Evolutionary conservation across 2,888 invertebrate genomes (phyloP).

Genomic region (Eristalis tenax): DNA sequence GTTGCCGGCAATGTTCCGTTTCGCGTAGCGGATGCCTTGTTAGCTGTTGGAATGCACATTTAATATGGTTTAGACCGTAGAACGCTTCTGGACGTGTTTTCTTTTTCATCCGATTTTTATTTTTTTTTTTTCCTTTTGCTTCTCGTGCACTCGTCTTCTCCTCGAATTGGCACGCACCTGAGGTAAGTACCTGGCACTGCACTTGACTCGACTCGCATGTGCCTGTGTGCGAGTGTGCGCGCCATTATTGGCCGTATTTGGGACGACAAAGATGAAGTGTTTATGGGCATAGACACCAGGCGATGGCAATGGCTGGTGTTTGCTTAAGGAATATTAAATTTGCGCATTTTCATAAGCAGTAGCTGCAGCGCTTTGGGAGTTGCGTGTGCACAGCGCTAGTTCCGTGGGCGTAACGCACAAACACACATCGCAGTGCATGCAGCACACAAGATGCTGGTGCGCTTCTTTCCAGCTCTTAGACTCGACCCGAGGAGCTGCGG

Average conservation of each 20-base stretch:
- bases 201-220: slow-evolving; percentile 60
- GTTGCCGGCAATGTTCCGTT: slow-evolving; percentile 66
- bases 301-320: not conserved
- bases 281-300: slow-evolving; percentile 65
- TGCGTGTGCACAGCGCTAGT: slow-evolving; percentile 32
- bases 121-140: not conserved
- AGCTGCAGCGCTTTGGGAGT: slow-evolving; percentile 4
- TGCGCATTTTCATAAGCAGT: slow-evolving; percentile 46
- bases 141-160: slow-evolving; percentile 2
- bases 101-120: not conserved
- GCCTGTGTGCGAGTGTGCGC: slow-evolving; percentile 13
- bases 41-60: slow-evolving; percentile 67
- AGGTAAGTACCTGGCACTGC: slow-evolving; percentile 45
- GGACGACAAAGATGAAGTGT: slow-evolving; percentile 62
- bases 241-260: slow-evolving; percentile 49
- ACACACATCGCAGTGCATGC: not conserved
- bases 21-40: slow-evolving; percentile 69
- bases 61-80: slow-evolving; percentile 60
- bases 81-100: slow-evolving; percentile 37
- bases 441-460: slow-evolving; percentile 16
- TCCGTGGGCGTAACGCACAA: slow-evolving; percentile 37
- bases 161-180: slow-evolving; percentile 65
- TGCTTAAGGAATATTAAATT: slow-evolving; percentile 58
- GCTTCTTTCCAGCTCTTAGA: slow-evolving; percentile 42
- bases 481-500: slow-evolving; percentile 40